Conservation (phyloP, 2,888 invertebrate species). For the Metellina segmentata region DNA sequence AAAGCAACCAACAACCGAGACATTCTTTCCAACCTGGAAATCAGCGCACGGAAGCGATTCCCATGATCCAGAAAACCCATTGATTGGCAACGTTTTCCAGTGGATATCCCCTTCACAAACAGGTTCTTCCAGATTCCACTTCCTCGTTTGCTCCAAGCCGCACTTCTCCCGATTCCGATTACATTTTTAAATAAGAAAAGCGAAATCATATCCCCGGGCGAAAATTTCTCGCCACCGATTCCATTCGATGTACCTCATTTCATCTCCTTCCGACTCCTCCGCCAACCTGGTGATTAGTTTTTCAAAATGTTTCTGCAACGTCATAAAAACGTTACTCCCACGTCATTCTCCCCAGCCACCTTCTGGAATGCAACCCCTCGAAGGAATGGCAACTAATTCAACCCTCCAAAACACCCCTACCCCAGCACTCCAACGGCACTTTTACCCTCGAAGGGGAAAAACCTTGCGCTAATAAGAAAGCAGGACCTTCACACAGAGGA, state of each 20-base stretch:
- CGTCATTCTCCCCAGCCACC: background rate
- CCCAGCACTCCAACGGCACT: background rate
- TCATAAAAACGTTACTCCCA: background rate
- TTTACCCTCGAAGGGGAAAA: background rate
- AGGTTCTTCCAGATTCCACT: background rate
- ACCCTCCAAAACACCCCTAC: constrained; percentile 22
- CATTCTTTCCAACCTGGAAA: too few species aligned
- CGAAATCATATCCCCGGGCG: constrained; percentile 3
- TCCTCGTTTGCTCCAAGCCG: background rate
- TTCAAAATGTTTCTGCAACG: constrained; percentile 3
- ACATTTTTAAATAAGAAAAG: background rate
- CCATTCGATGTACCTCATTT: constrained; percentile 45
- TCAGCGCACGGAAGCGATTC: too few species aligned
- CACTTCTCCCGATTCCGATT: background rate
- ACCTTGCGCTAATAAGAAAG: constrained; percentile 56
- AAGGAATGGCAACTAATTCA: background rate
- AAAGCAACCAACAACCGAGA: too few species aligned
- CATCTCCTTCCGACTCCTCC: constrained; percentile 1
- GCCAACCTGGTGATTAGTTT: constrained; percentile 39
- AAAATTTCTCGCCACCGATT: background rate
- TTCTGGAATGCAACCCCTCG: background rate
- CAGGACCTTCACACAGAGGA: constrained; percentile 6
- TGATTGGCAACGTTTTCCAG: too few species aligned
- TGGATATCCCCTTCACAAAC: too few species aligned
- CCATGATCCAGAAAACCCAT: too few species aligned